These are phyloP conservation scores for Apomyelois bistriatella DNA, from an alignment of 2,888 invertebrate genomes.

Conservation along the genomic window DNA sequence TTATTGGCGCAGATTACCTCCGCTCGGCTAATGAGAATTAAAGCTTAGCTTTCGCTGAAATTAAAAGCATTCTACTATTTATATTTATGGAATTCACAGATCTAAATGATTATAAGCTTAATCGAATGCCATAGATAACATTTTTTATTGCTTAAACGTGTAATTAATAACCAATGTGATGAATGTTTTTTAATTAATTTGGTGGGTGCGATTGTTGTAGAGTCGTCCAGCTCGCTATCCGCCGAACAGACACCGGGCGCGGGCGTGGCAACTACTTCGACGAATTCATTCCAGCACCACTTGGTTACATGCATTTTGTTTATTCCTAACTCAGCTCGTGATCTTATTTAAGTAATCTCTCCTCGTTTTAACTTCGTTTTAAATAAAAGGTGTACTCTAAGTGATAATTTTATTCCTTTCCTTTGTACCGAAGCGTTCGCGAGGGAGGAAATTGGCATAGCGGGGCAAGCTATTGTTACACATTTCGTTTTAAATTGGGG, in stretches of 20 bases:
- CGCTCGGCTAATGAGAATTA: conserved; percentile 40
- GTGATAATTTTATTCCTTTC: conserved; percentile 71
- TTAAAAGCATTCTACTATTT: conserved; percentile 46
- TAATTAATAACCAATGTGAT: conserved; percentile 63
- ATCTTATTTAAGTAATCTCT: conserved; percentile 32
- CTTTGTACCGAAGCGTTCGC: conserved; percentile 61
- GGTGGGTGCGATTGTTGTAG: conserved; percentile 54
- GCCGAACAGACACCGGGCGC: conserved; percentile 63
- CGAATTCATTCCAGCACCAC: conserved; percentile 47
- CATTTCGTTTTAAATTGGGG: conserved; percentile 77
- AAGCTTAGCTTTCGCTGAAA: conserved; percentile 44
- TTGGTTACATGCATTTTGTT: conserved; percentile 39
- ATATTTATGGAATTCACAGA: conserved; percentile 45
- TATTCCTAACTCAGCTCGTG: conserved; percentile 32
- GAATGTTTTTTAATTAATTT: conserved; percentile 70
- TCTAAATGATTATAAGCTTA: conserved; percentile 53
- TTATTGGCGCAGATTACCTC: conserved; percentile 41
- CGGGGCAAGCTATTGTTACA: conserved; percentile 72
- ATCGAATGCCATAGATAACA: conserved; percentile 57
- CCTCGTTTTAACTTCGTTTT: conserved; percentile 44
- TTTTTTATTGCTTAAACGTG: conserved; percentile 52
- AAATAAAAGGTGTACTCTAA: conserved; percentile 28
- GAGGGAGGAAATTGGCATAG: conserved; percentile 75
- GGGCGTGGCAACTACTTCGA: conserved; percentile 37
- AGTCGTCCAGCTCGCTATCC: conserved; percentile 50